Evolutionary conservation across 2,888 invertebrate species (phyloP).

Genomic region (Pardosa pseudoannulata): DNA sequence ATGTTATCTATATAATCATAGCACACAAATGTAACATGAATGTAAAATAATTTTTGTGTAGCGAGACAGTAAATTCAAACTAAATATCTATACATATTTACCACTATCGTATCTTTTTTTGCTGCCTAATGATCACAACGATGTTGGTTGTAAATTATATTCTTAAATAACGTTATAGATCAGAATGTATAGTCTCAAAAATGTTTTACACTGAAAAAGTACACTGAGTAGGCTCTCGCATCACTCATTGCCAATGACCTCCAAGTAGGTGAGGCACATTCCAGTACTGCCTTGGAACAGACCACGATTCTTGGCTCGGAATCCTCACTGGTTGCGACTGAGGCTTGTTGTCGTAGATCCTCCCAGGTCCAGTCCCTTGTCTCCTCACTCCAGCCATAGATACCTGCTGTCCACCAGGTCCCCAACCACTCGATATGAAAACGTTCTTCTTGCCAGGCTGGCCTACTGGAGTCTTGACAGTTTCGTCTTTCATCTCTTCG

Average conservation of each 20-base stretch:
- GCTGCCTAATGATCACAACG: too few relatives aligned
- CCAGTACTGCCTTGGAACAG: constrained; percentile 46
- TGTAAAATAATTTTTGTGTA: too few relatives aligned
- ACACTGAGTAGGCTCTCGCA: neutral
- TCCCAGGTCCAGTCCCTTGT: neutral
- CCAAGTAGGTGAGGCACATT: constrained; percentile 41
- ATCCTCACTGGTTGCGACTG: neutral
- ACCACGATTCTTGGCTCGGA: constrained; percentile 56
- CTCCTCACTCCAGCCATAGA: constrained; percentile 1
- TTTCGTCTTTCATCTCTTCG: neutral
- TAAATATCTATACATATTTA: too few relatives aligned
- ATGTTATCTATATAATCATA: too few relatives aligned
- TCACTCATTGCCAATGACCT: constrained; percentile 26
- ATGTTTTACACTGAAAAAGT: neutral
- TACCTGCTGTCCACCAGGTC: constrained; percentile 17
- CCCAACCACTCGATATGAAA: constrained; percentile 24
- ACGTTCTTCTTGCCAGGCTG: constrained; percentile 20
- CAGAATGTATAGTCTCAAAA: neutral
- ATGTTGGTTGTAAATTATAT: too few relatives aligned
- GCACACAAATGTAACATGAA: too few relatives aligned
- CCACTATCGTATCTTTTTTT: too few relatives aligned
- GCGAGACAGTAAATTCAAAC: too few relatives aligned
- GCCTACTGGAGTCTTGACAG: neutral
- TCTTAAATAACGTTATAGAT: neutral
- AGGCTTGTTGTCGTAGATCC: neutral